These are phyloP conservation scores for Colostygia pectinataria DNA, from an alignment of 2,888 invertebrate species.

Conservation along the genomic window DNA sequence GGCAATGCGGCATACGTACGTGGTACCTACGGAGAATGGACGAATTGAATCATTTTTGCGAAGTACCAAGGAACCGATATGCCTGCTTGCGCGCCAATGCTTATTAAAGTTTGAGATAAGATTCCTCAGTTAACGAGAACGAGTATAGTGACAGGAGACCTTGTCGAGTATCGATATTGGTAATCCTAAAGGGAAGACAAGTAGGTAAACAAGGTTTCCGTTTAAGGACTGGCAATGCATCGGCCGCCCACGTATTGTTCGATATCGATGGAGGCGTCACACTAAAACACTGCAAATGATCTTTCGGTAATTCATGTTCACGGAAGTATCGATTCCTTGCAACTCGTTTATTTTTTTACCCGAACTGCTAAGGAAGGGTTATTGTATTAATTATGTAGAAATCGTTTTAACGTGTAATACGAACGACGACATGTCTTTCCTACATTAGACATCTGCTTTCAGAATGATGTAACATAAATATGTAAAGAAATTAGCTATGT, in stretches of 20 bases:
- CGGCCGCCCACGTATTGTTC: slow-evolving; percentile 72
- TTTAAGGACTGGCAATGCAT: slow-evolving; percentile 74
- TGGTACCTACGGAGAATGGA: slow-evolving; percentile 19
- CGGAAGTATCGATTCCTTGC: slow-evolving; percentile 67
- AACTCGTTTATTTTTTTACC: slow-evolving; percentile 43
- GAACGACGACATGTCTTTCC: too few species aligned
- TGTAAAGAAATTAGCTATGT: background rate
- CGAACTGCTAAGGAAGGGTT: too few species aligned
- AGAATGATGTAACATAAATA: background rate
- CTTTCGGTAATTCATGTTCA: slow-evolving; percentile 68
- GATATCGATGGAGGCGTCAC: slow-evolving; percentile 67
- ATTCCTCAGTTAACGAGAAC: slow-evolving; percentile 53
- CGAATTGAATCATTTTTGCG: slow-evolving; percentile 58
- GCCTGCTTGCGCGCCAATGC: slow-evolving; percentile 40
- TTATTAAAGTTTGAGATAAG: slow-evolving; percentile 56
- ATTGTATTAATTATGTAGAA: slow-evolving; percentile 12
- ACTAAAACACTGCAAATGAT: slow-evolving; percentile 69
- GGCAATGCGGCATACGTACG: slow-evolving; percentile 27
- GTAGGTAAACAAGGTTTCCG: slow-evolving; percentile 74
- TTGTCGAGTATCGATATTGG: slow-evolving; percentile 62
- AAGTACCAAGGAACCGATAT: slow-evolving; percentile 51
- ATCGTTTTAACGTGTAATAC: too few species aligned
- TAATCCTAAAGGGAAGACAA: slow-evolving; percentile 73
- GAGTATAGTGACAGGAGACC: slow-evolving; percentile 60
- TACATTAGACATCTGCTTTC: too few species aligned